A percentile compares a stretch with the other conserved stretches of the same genome.
These are phyloP conservation scores for Xiphophorus maculatus DNA, from an alignment of 2,113 vertebrate species.

Conservation along the genomic window DNA sequence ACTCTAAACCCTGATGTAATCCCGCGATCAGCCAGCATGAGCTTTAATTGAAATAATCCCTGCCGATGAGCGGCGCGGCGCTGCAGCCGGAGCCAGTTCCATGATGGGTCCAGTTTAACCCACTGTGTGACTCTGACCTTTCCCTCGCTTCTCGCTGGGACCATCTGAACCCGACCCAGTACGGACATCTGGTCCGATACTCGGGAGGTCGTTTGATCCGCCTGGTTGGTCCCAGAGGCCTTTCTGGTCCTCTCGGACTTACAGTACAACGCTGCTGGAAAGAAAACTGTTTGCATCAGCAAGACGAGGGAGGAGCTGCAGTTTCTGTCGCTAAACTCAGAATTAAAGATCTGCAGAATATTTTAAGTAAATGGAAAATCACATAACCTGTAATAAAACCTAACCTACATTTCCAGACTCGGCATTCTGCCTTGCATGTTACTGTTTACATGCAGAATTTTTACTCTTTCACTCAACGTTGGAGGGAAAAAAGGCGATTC, in stretches of 20 bases:
- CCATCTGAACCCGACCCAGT: slow-evolving; percentile 78
- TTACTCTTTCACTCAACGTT: no score
- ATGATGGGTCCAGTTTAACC: slow-evolving; percentile 84
- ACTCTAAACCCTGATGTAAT: slow-evolving; percentile 72
- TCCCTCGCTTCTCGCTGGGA: slow-evolving; percentile 77
- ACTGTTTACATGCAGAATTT: no score
- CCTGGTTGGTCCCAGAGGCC: slow-evolving; percentile 68
- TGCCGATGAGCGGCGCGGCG: slow-evolving; percentile 43
- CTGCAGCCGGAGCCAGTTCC: slow-evolving; percentile 70
- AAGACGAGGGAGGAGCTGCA: background rate
- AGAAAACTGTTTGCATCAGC: slow-evolving; percentile 15
- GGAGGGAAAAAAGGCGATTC: no score
- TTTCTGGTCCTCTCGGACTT: slow-evolving; percentile 38
- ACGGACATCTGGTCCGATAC: slow-evolving; percentile 79
- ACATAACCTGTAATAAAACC: background rate
- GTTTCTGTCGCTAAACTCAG: background rate
- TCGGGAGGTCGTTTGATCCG: slow-evolving; percentile 70
- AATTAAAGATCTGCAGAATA: background rate
- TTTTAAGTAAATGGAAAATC: background rate
- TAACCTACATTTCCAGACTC: background rate
- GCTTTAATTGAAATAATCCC: slow-evolving; percentile 76
- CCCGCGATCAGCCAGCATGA: slow-evolving; percentile 72
- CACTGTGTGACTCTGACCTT: slow-evolving; percentile 83
- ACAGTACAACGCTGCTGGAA: slow-evolving; percentile 47
- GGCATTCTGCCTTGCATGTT: background rate